Evolutionary conservation across 1,140 invertebrate genomes (phyloP).

Genomic region (Monomorium pharaonis): DNA sequence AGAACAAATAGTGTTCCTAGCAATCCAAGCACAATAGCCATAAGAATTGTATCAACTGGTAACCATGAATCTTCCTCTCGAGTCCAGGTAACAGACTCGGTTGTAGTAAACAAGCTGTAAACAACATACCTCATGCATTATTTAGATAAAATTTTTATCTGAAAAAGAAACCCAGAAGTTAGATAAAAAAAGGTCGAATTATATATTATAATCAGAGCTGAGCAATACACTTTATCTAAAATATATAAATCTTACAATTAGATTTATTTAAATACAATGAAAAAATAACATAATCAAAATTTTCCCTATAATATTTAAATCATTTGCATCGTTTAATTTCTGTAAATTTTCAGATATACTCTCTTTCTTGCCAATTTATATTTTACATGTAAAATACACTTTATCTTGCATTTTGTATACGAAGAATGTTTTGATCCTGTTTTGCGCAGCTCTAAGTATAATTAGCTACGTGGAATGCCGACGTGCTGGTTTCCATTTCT

Average conservation of each 20-base stretch:
- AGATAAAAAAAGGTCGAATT: background rate
- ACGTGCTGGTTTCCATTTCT: slow-evolving; percentile 70
- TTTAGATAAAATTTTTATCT: background rate
- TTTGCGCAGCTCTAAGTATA: background rate
- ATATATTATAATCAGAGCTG: slow-evolving; percentile 29
- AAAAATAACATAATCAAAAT: background rate
- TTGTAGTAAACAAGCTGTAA: slow-evolving; percentile 72
- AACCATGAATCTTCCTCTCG: slow-evolving; percentile 73
- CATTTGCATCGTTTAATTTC: background rate
- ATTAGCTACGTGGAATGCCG: slow-evolving; percentile 31
- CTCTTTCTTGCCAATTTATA: background rate
- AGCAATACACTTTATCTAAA: background rate
- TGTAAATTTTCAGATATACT: background rate
- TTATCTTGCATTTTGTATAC: background rate
- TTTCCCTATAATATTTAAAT: background rate
- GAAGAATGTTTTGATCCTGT: background rate
- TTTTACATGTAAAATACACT: background rate
- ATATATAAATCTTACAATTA: background rate
- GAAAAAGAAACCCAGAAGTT: background rate
- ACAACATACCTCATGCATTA: background rate
- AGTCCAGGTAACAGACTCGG: slow-evolving; percentile 56
- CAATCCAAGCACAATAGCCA: slow-evolving; percentile 68
- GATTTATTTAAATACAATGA: background rate
- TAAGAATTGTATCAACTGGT: slow-evolving; percentile 71
- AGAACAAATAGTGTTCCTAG: slow-evolving; percentile 61